Evolutionary conservation across 1,140 invertebrate genomes (phyloP), one percentile per base, ranked within the genome.

Genomic region (Heterodera carotae): DNA sequence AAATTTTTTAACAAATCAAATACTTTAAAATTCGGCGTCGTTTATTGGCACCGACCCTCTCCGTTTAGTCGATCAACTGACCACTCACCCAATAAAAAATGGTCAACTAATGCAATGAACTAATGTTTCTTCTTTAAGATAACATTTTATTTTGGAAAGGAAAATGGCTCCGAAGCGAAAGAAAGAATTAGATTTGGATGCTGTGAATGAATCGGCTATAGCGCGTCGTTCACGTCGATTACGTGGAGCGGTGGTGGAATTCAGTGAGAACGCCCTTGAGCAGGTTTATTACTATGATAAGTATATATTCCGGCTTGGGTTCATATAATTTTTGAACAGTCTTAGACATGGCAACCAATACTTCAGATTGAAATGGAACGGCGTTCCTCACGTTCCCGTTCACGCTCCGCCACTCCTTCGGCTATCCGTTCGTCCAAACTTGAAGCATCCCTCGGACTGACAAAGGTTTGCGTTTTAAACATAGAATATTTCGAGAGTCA

Each of bases 351-450:
- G 39, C 7, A 4, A 10, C 7, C 15, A 25, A 25, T 62, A 8
- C 18, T 62, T 4, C 25, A 66, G 62, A 29, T 66, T 12, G 29
- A 66, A 22, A 27, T 12, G 33, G 62, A 66, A 22, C n/a, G 25
- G 29, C 62, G 62, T 0, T 66, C 62, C 27, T 66, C 62, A 12
- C 48, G 48, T 66, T 66, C 62, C n/a, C 62, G 62, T 66, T 66
- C 62, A 10, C 62, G 62, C 12, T 66, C 62, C 22, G 62, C 62
- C 1, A 66, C 62, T 31, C 62, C 62, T 18, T 10, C 62, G 12
- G 4, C 29, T 5, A 10, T 12, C 29, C 27, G 33, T 12, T 27
- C 62, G 8, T 29, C 62, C 33, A 34, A 66, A 66, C 31, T 29
- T 25, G 25, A 66, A 66, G 22, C 48, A 56, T 56, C 18, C 22